Percentiles rank a stretch among this genome's conserved stretches.
Evolutionary conservation across 2,797 vertebrate genomes (phyloP).

Genomic region (Micropoecilia bifurca): DNA sequence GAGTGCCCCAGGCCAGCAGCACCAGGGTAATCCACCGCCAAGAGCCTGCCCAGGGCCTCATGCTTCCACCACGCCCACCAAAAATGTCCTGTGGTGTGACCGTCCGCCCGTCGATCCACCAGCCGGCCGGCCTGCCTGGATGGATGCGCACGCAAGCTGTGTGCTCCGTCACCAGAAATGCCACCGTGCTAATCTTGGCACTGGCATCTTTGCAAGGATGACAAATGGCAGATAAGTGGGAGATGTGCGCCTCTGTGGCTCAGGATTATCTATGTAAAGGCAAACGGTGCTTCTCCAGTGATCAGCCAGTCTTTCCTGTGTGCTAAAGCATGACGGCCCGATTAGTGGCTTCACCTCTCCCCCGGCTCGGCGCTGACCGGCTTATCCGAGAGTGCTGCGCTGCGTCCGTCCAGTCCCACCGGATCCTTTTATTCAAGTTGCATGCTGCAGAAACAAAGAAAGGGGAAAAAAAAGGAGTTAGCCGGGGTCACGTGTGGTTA

Average conservation of each 20-base stretch:
- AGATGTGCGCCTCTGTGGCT: background rate
- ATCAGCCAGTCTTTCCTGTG: conserved; percentile 41
- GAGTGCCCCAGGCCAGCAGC: conserved; percentile 97
- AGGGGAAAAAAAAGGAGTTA: conserved; percentile 21
- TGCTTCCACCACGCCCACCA: conserved; percentile 77
- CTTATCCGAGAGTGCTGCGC: conserved; percentile 20
- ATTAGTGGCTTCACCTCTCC: conserved; percentile 29
- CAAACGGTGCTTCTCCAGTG: conserved; percentile 22
- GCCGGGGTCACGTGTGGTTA: background rate
- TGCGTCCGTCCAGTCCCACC: conserved; percentile 36
- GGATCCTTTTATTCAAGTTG: conserved; percentile 32
- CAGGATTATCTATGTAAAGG: conserved; percentile 24
- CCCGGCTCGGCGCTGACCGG: conserved; percentile 27
- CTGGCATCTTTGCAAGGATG: conserved; percentile 56
- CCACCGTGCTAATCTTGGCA: conserved; percentile 60
- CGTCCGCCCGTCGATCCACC: conserved; percentile 52
- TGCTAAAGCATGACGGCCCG: conserved; percentile 65
- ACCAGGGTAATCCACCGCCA: conserved; percentile 99
- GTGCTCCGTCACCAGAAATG: conserved; percentile 71
- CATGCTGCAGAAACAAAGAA: conserved; percentile 57
- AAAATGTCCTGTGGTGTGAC: conserved; percentile 54
- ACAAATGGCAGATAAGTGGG: conserved; percentile 25
- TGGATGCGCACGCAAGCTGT: conserved; percentile 51
- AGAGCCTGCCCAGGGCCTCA: conserved; percentile 98
- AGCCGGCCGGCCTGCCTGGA: conserved; percentile 41